phyloP scores from a whole-genome alignment of 2,113 vertebrate genomes.

The Pandion haliaetus region DNA sequence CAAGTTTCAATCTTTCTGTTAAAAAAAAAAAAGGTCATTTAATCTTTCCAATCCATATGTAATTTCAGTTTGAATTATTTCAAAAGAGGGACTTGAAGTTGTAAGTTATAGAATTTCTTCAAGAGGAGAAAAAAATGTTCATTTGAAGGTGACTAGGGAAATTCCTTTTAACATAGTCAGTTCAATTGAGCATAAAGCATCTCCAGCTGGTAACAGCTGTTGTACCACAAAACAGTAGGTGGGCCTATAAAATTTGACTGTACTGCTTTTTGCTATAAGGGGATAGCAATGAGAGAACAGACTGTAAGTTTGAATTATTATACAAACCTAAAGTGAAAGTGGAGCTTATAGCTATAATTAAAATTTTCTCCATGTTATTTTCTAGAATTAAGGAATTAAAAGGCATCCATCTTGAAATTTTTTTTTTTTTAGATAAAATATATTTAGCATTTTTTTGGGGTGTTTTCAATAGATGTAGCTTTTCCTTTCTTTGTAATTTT shows the following conservation, averaged over 20 bases:
- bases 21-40: neutral
- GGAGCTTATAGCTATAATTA: neutral
- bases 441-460: neutral
- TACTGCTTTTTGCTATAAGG: slow-evolving; percentile 18
- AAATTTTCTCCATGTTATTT: neutral
- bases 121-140: neutral
- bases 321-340: neutral
- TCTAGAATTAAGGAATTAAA: neutral
- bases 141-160: neutral
- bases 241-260: neutral
- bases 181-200: neutral
- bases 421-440: neutral
- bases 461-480: neutral
- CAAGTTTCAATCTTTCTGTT: neutral
- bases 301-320: neutral
- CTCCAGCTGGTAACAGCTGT: slow-evolving; percentile 40
- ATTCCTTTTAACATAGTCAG: neutral
- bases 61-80: neutral
- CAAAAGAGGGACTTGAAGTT: neutral
- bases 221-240: neutral
- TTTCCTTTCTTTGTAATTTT: neutral
- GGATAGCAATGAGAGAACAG: neutral
- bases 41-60: neutral
- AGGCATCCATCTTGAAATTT: neutral
- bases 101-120: neutral